These are phyloP conservation scores for Benthosema pterotum DNA, from an alignment of 2,797 vertebrate genomes.

Conservation along the genomic window DNA sequence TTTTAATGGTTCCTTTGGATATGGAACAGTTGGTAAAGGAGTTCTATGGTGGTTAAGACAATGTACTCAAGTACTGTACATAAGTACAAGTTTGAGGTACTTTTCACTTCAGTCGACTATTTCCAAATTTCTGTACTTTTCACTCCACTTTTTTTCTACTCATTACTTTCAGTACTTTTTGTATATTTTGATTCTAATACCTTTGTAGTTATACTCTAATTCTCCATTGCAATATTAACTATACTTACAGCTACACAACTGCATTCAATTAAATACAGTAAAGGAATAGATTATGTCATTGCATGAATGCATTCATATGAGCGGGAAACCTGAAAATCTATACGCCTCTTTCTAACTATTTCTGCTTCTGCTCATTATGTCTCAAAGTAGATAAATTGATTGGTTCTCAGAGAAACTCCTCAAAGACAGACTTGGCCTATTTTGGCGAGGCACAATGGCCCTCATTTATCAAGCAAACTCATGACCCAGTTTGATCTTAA, in stretches of 20 bases:
- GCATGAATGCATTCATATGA: slow-evolving; percentile 18
- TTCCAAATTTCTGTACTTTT: too few relatives aligned
- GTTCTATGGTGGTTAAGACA: not conserved
- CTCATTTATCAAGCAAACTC: slow-evolving; percentile 14
- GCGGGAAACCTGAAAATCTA: slow-evolving; percentile 34
- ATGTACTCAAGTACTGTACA: too few relatives aligned
- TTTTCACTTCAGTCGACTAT: too few relatives aligned
- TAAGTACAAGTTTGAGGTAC: too few relatives aligned
- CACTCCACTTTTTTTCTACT: too few relatives aligned
- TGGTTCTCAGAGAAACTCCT: slow-evolving; percentile 40
- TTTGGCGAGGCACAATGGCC: slow-evolving; percentile 1
- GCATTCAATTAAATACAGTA: too few relatives aligned
- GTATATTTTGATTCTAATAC: too few relatives aligned
- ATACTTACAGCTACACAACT: too few relatives aligned
- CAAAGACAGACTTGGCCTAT: slow-evolving; percentile 5
- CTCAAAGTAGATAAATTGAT: slow-evolving; percentile 33
- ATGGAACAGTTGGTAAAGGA: slow-evolving; percentile 11
- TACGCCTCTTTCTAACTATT: slow-evolving; percentile 15
- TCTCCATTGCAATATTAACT: too few relatives aligned
- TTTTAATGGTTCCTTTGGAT: slow-evolving; percentile 26
- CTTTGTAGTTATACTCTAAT: too few relatives aligned
- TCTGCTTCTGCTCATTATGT: slow-evolving; percentile 7
- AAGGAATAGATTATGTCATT: too few relatives aligned
- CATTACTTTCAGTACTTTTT: too few relatives aligned
- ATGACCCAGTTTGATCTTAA: slow-evolving; percentile 5